Evolutionary conservation across 2,888 invertebrate species (phyloP).

Genomic region (Phasia obesa): DNA sequence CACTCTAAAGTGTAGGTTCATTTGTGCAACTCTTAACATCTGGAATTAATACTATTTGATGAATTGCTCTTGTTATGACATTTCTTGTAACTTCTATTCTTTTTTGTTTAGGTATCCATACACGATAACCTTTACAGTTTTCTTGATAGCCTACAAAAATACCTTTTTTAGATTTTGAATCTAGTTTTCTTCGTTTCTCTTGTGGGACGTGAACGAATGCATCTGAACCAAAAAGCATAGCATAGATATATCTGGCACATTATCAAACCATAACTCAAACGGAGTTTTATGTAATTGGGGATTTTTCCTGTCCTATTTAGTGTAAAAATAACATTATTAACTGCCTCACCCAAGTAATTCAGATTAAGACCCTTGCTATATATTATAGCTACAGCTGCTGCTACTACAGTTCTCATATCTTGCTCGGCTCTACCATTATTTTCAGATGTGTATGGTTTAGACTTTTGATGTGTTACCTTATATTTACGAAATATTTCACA

Average conservation of each 20-base stretch:
- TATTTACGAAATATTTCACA: conserved; percentile 53
- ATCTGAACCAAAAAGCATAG: too few relatives aligned
- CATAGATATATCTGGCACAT: conserved; percentile 12
- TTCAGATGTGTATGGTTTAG: conserved; percentile 74
- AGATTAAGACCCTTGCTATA: conserved; percentile 56
- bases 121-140: conserved; percentile 74
- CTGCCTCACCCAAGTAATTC: too few relatives aligned
- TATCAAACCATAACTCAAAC: conserved; percentile 73
- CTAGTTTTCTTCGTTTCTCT: conserved; percentile 11
- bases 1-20: too few relatives aligned
- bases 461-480: conserved; percentile 30
- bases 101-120: conserved; percentile 58
- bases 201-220: conserved; percentile 5
- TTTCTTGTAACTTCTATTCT: conserved; percentile 60
- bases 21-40: neutral
- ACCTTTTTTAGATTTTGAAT: conserved; percentile 25
- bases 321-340: neutral
- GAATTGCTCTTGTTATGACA: conserved; percentile 5
- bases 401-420: too few relatives aligned
- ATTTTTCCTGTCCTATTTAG: too few relatives aligned
- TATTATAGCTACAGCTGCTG: conserved; percentile 2
- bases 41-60: neutral
- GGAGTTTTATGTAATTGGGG: conserved; percentile 70
- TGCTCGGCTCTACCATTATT: neutral
- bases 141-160: conserved; percentile 77